A percentile compares a stretch with the other conserved stretches of the same genome.
phyloP scores from a whole-genome alignment of 2,113 vertebrate species.

The Tringa solitaria region DNA sequence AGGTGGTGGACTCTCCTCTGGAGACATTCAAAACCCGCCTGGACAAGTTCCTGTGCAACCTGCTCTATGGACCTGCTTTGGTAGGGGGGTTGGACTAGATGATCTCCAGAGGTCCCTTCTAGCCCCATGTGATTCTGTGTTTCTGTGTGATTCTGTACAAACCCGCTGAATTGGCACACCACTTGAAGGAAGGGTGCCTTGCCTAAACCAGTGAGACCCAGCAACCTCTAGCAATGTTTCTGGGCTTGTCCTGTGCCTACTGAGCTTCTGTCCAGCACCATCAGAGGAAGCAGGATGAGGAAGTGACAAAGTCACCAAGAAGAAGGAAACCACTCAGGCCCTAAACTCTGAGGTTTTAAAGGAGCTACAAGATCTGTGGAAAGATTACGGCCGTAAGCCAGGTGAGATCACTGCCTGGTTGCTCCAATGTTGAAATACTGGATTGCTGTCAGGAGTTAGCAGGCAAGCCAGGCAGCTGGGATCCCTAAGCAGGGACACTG shows the following conservation, averaged over 20 bases:
- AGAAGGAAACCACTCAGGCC: neutral
- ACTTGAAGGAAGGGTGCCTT: neutral
- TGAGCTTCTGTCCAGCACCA: neutral
- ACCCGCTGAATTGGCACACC: neutral
- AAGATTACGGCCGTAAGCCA: neutral
- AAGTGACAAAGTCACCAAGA: neutral
- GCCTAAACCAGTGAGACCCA: neutral
- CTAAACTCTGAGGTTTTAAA: neutral
- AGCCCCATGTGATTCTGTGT: too few relatives aligned
- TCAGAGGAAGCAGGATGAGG: neutral
- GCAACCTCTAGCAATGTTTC: rapidly evolving
- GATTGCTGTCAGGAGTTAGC: neutral
- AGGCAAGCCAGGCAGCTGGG: neutral
- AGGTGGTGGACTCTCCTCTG: too few relatives aligned
- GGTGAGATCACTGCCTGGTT: neutral
- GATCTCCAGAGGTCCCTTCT: too few relatives aligned
- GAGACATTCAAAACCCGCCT: too few relatives aligned
- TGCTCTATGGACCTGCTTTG: too few relatives aligned
- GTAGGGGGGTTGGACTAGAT: too few relatives aligned
- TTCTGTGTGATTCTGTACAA: neutral
- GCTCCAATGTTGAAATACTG: neutral
- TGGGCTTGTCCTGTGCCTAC: neutral
- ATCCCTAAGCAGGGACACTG: neutral
- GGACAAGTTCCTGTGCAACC: too few relatives aligned
- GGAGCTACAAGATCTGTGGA: neutral